Conservation (phyloP, 2,888 invertebrate species). For the Dicycla oo region DNA sequence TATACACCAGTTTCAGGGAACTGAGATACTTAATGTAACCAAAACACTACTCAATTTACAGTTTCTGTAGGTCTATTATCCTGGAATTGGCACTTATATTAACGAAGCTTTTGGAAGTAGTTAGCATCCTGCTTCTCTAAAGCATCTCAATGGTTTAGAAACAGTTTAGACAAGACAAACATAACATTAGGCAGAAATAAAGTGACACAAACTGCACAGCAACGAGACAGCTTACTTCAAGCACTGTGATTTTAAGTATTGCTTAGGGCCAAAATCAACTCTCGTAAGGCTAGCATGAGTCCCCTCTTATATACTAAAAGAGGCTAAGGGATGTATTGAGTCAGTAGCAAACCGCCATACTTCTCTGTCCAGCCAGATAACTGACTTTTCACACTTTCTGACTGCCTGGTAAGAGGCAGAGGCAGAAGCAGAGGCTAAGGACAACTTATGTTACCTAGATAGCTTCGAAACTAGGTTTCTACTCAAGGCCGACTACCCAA, state of each 20-base stretch:
- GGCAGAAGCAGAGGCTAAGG: neutral
- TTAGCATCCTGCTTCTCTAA: neutral
- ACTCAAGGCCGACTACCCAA: neutral
- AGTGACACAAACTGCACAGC: neutral
- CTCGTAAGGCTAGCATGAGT: neutral
- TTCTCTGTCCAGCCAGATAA: neutral
- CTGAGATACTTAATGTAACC: neutral
- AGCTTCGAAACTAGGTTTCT: neutral
- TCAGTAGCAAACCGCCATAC: neutral
- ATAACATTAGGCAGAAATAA: neutral
- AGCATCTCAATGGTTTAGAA: neutral
- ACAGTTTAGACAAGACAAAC: neutral
- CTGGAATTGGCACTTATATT: neutral
- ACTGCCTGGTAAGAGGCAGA: neutral
- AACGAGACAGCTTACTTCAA: neutral
- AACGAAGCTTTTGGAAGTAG: neutral
- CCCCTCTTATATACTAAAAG: neutral
- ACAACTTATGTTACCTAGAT: no score
- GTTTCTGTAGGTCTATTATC: neutral
- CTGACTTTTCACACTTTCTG: neutral
- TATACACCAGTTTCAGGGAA: neutral
- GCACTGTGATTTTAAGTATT: neutral
- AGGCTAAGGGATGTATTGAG: neutral
- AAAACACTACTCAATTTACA: neutral
- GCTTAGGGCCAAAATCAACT: neutral